Evolutionary conservation across 1,140 invertebrate species (phyloP).

Genomic region (Oncopeltus fasciatus): DNA sequence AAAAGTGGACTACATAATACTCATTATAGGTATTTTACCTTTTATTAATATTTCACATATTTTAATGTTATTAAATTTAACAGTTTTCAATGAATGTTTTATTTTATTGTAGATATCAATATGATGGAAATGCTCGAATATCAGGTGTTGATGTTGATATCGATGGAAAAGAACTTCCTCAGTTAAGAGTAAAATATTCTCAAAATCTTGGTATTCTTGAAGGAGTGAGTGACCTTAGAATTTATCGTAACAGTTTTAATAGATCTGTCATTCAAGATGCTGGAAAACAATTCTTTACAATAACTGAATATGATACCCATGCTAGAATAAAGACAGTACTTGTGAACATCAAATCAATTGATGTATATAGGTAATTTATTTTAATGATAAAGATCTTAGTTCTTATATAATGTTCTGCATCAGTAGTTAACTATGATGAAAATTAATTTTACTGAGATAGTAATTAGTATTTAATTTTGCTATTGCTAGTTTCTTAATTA

Average conservation of each 20-base stretch:
- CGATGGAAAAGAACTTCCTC: slow-evolving; percentile 58
- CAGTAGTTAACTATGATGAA: too few species aligned
- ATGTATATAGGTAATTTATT: slow-evolving; percentile 47
- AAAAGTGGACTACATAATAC: slow-evolving; percentile 72
- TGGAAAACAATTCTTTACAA: slow-evolving; percentile 72
- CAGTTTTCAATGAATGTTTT: background rate
- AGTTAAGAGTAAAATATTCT: slow-evolving; percentile 66
- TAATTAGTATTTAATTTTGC: too few species aligned
- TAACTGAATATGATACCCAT: slow-evolving; percentile 70
- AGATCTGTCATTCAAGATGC: slow-evolving; percentile 75
- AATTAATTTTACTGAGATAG: too few species aligned
- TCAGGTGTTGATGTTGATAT: slow-evolving; percentile 77
- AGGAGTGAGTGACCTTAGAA: slow-evolving; percentile 66
- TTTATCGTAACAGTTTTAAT: slow-evolving; percentile 73
- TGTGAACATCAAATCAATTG: slow-evolving; percentile 70
- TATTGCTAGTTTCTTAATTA: too few species aligned
- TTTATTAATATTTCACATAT: background rate
- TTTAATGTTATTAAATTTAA: background rate
- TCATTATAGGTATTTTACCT: slow-evolving; percentile 42
- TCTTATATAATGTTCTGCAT: too few species aligned
- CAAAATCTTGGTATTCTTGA: slow-evolving; percentile 74
- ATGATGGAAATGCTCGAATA: slow-evolving; percentile 73
- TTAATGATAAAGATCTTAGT: background rate
- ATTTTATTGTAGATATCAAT: slow-evolving; percentile 51
- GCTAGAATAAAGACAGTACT: slow-evolving; percentile 62